Base-by-base conservation (phyloP, 1,140 invertebrate genomes). In the Odontomachus brunneus region DNA sequence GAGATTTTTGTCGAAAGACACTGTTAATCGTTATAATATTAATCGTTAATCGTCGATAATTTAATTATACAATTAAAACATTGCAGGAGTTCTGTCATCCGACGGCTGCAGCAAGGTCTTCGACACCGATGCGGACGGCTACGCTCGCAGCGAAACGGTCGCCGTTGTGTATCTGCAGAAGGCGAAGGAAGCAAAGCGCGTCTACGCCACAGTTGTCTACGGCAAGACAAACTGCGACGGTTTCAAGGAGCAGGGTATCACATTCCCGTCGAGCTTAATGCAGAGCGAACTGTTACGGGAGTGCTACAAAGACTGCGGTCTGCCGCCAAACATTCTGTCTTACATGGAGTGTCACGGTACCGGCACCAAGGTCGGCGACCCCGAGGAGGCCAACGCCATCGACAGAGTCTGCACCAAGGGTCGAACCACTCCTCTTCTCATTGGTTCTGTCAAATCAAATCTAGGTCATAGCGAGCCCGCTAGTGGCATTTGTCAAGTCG, bases 291-390 rank as follows among this genome's bases (percentile, higher is more conserved):
- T 99, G 0, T 92, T 99, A 0, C 92, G 95, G 24, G 97, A 98
- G 89, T 97, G 99, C 87, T 99, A 99, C 91, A 93, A 96, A n/a
- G 98, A 99, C 89, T 97, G 97, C 84, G 95, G 96, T 33, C 89
- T 99, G 2, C 94, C 96, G 67, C 97, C 98, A 0, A 94, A 91
- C 2, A 92, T 91, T 5, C 93, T 99, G 15, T 95, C 95, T 33
- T 99, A 97, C 90, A 94, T 99, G 17, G 99, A 99, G 93, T 97
- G 98, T 67, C 98, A 99, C 92, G 98, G 98, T 60, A 99, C 98
- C 26, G 96, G 96, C 62, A 97, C 98, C 1, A 95, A 94, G 86
- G 96, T 97, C 1, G 97, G 97, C 24, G 99, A 99, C 93, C 97
- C 97, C 82, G 97, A 99, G 92, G 98, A 99, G 94, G 91, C 98